Evolutionary conservation across 2,888 invertebrate genomes (phyloP).

Genomic region (Candidula unifasciata): DNA sequence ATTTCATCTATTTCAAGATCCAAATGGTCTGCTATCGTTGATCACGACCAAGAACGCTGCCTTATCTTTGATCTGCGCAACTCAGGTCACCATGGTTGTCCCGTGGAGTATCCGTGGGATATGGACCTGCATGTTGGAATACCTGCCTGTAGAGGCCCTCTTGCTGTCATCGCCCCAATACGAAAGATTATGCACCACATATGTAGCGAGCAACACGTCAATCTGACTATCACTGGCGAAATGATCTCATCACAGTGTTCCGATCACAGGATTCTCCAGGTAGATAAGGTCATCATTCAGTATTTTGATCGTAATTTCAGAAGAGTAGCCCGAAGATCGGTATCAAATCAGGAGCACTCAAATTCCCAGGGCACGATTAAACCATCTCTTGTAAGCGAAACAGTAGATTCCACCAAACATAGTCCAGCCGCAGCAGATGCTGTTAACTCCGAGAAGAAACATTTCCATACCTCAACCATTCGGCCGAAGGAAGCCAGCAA

Average conservation of each 20-base stretch:
- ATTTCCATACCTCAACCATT: background rate
- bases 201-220: background rate
- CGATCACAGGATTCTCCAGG: conserved; percentile 1
- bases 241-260: background rate
- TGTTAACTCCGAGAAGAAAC: background rate
- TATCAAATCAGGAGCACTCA: background rate
- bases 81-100: background rate
- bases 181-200: conserved; percentile 32
- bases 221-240: conserved; percentile 10
- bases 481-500: background rate
- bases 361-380: background rate
- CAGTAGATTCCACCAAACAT: background rate
- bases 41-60: conserved; percentile 16
- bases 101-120: conserved; percentile 7
- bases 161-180: conserved; percentile 29
- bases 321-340: conserved; percentile 17
- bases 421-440: too few species aligned
- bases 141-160: conserved; percentile 20
- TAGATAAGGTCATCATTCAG: conserved; percentile 10
- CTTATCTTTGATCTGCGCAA: conserved; percentile 18
- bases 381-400: too few species aligned
- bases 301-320: conserved; percentile 23
- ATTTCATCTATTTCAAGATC: background rate
- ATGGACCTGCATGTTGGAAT: conserved; percentile 23
- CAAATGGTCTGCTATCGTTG: conserved; percentile 29